A percentile compares a stretch with the other conserved stretches of the same genome.
Evolutionary conservation across 2,888 invertebrate genomes (phyloP).

Genomic region (Celastrina argiolus): DNA sequence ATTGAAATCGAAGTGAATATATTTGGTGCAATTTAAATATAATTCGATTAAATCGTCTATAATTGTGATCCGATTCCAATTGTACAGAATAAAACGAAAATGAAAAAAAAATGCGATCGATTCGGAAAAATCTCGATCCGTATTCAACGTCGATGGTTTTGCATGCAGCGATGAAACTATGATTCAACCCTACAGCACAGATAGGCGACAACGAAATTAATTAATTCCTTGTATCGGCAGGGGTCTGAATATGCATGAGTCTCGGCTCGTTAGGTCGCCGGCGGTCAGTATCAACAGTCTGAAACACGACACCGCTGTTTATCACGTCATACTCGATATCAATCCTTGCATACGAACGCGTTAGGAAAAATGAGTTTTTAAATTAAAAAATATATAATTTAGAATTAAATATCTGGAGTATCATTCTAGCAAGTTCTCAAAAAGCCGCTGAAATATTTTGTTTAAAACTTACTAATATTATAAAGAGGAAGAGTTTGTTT

Average conservation of each 20-base stretch:
- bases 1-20: too few relatives aligned
- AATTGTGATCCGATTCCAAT: too few relatives aligned
- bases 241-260: conserved; percentile 68
- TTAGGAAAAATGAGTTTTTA: neutral
- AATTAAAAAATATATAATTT: too few relatives aligned
- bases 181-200: conserved; percentile 16
- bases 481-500: too few relatives aligned
- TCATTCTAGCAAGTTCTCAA: too few relatives aligned
- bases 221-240: conserved; percentile 53
- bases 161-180: neutral
- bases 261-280: conserved; percentile 70
- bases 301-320: conserved; percentile 32
- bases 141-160: neutral
- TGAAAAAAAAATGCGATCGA: too few relatives aligned
- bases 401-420: too few relatives aligned
- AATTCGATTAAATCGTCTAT: too few relatives aligned
- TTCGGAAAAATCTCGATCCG: neutral
- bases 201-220: conserved; percentile 52
- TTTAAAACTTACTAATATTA: too few relatives aligned
- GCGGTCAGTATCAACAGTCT: conserved; percentile 65
- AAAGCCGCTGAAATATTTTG: too few relatives aligned
- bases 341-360: neutral
- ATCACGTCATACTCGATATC: conserved; percentile 26
- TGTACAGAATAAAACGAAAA: too few relatives aligned
- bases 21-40: too few relatives aligned